These are phyloP conservation scores for Crenuchus spilurus DNA, from an alignment of 2,797 vertebrate genomes.

Conservation along the genomic window DNA sequence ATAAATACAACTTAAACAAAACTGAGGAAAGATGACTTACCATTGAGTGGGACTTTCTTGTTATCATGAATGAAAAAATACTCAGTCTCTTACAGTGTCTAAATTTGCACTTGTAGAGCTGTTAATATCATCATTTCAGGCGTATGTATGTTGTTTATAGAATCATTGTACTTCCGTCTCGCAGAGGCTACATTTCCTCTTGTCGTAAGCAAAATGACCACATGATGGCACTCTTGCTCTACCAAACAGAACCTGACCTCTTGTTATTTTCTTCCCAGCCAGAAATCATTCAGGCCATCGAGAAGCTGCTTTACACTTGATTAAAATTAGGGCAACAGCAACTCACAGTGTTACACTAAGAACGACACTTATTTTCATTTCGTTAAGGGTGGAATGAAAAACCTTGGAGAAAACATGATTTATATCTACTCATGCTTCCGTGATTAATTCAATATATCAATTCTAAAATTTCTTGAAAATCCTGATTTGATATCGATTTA, in stretches of 20 bases:
- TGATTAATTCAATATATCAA: too few species aligned
- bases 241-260: conserved; percentile 57
- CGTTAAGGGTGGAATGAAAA: conserved; percentile 13
- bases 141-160: conserved; percentile 64
- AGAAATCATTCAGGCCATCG: conserved; percentile 25
- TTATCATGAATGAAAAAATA: conserved; percentile 37
- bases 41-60: conserved; percentile 11
- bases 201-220: conserved; percentile 55
- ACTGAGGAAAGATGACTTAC: not conserved
- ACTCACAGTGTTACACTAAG: conserved; percentile 1
- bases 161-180: conserved; percentile 52
- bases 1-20: not conserved
- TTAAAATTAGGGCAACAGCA: conserved; percentile 45
- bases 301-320: conserved; percentile 43
- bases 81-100: conserved; percentile 42
- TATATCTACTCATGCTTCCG: not conserved
- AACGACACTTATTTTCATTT: conserved; percentile 22
- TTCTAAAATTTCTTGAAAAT: too few species aligned
- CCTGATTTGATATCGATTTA: too few species aligned
- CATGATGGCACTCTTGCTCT: conserved; percentile 89
- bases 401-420: not conserved
- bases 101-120: conserved; percentile 47
- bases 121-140: conserved; percentile 47
- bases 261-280: conserved; percentile 16
- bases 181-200: not conserved